Evolutionary conservation across 2,888 invertebrate species (phyloP), one percentile per base, ranked within the genome.

Genomic region (Meghimatium bilineatum): DNA sequence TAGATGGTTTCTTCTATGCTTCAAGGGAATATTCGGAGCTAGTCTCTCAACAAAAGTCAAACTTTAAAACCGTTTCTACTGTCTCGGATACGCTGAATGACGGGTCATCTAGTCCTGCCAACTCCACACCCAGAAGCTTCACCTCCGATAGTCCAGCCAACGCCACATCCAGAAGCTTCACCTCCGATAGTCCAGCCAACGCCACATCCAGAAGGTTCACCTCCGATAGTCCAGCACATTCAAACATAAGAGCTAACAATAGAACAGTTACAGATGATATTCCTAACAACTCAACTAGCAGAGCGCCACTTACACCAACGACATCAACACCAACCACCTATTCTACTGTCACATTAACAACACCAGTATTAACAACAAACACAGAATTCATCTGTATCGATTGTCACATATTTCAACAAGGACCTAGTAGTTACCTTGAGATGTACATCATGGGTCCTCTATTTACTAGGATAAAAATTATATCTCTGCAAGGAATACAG

Each of bases 1-100:
- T 72, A 36, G 80, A 80, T 56, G 34, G 56, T 20, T 80, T 72
- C 60, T 56, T 80, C 26, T 71, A 71, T 49, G 56, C 60, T 17
- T 71, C 71, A 5, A 71, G 14, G n/a, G 29, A 69, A 29, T 49
- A 17, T 29, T 10, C 1, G n/a, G 78, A 38, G 34, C 32, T 52
- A 52, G 60, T 63, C n/a, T 2, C 60, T 8, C 1, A 6, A 2
- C n/a, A n/a, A n/a, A n/a, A 6, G 3, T n/a, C 26, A 63, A 63
- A 5, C 60, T 5, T 8, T 26, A 56, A 8, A 56, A 2, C 26
- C n/a, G n/a, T n/a, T 23, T 8, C 44, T 44, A 12, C 12, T 44
- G 6, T 44, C 12, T 44, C 44, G 5, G 12, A 44, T 12, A 44
- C 44, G 5, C 6, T 44, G 12, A 44, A 5, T 8, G 44, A 44